Evolutionary conservation across 2,888 invertebrate genomes (phyloP).

Genomic region (Rambutsinella grinnellia): DNA sequence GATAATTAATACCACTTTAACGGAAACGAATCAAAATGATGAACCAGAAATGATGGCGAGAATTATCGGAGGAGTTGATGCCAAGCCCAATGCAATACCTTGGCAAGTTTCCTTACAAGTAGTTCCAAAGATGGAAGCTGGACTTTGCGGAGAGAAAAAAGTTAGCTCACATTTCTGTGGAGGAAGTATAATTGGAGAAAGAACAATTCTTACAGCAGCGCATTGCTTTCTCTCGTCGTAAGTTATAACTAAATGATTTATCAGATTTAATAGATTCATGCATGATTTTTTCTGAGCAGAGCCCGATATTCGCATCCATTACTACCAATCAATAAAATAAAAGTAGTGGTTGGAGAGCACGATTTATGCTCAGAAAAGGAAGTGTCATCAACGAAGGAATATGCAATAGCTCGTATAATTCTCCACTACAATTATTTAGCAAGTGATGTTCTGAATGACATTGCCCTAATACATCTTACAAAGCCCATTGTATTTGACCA

Average conservation of each 20-base stretch:
- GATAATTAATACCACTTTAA: too few relatives aligned
- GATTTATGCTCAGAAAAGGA: conserved; percentile 56
- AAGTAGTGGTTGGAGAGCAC: conserved; percentile 61
- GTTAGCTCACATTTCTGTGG: conserved; percentile 58
- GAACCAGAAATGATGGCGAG: conserved; percentile 7
- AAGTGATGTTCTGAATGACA: conserved; percentile 59
- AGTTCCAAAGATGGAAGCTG: conserved; percentile 18
- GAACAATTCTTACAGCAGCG: conserved; percentile 52
- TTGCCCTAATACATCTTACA: conserved; percentile 56
- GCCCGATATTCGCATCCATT: conserved; percentile 57
- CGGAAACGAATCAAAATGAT: background rate
- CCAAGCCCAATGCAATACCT: conserved; percentile 45
- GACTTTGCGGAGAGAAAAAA: conserved; percentile 46
- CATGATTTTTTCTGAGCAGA: conserved; percentile 1
- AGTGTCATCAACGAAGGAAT: conserved; percentile 41
- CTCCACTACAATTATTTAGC: conserved; percentile 61
- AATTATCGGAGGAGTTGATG: conserved; percentile 55
- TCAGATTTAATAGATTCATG: background rate
- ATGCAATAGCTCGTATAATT: conserved; percentile 44
- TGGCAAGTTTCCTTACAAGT: conserved; percentile 61
- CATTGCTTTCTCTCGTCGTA: conserved; percentile 62
- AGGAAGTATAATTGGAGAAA: conserved; percentile 55
- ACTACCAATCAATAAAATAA: conserved; percentile 25
- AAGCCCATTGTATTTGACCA: conserved; percentile 54
- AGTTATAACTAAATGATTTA: background rate